Conservation (phyloP, 2,113 vertebrate species). For the Pterocles burchelli region DNA sequence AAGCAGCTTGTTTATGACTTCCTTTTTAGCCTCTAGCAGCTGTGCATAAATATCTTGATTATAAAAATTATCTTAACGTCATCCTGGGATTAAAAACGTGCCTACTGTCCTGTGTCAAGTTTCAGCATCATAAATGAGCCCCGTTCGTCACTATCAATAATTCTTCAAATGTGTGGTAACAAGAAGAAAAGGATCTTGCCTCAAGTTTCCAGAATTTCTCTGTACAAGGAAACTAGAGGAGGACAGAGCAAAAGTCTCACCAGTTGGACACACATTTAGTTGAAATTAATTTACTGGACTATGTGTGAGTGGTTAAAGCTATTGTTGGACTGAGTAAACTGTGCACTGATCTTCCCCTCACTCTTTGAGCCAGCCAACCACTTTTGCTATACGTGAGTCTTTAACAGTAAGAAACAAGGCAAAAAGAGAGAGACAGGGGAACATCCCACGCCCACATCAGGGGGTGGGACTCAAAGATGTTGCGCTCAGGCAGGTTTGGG, state of each 20-base stretch:
- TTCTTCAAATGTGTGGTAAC: neutral
- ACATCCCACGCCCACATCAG: neutral
- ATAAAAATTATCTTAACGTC: neutral
- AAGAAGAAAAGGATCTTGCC: neutral
- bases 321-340: neutral
- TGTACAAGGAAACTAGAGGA: neutral
- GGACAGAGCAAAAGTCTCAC: neutral
- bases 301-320: neutral
- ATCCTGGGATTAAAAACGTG: neutral
- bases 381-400: neutral
- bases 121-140: neutral
- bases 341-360: neutral
- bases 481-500: accelerated
- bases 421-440: neutral
- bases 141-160: neutral
- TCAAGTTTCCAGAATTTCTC: neutral
- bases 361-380: neutral
- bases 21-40: neutral
- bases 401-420: neutral
- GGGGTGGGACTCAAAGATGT: neutral
- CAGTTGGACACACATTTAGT: neutral
- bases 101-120: neutral
- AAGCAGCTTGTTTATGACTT: neutral
- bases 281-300: neutral
- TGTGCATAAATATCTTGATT: neutral